Base-by-base conservation (phyloP, 1,140 invertebrate genomes). In the Cataglyphis hispanica region DNA sequence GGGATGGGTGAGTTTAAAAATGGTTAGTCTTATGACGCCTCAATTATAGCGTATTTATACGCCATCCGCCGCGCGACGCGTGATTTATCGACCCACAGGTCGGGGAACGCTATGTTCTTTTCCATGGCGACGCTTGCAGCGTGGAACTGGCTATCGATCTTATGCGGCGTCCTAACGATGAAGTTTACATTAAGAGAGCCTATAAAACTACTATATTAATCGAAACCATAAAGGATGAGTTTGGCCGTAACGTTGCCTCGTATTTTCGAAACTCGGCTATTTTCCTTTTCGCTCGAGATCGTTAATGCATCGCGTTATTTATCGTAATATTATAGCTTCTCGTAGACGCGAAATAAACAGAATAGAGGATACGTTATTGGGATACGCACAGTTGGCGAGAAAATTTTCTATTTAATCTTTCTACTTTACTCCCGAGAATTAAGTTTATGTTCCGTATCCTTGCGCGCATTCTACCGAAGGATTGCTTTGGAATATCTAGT, bases 41-140 rank as follows among this genome's bases (percentile, higher is more conserved):
- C 46, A 50, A 77, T 78, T 78, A 67, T 43, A 70, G 53, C 63
- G 63, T 37, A 81, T 69, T 67, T 85, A 69, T 43, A 77, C 72
- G 72, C 16, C 46, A 50, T 80, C 19, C 27, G 50, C 25, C 40
- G 84, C 22, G 63, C 43, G 75, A 80, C 75, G 63, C 25, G 67
- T 75, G 69, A 89, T 89, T 89, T 88, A 89, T 88, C 72, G 66
- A 50, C 11, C 34, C 11, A 2, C 46, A 2, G 46, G 46, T 81
- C n/a, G 46, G 74, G 53, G 19, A 27, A 37, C 40, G 40, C 61
- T 3, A 16, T 50, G 46, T 75, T 67, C 22, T 66, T 50, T 56
- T 61, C 5, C 72, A 46, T 22, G 74, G 60, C 61, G 72, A 84
- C 58, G 60, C 56, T 75, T 22, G 19, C 25, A 31, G 16, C n/a